Evolutionary conservation across 2,888 invertebrate genomes (phyloP).

Genomic region (Kuschelorhynchus macadamiae): DNA sequence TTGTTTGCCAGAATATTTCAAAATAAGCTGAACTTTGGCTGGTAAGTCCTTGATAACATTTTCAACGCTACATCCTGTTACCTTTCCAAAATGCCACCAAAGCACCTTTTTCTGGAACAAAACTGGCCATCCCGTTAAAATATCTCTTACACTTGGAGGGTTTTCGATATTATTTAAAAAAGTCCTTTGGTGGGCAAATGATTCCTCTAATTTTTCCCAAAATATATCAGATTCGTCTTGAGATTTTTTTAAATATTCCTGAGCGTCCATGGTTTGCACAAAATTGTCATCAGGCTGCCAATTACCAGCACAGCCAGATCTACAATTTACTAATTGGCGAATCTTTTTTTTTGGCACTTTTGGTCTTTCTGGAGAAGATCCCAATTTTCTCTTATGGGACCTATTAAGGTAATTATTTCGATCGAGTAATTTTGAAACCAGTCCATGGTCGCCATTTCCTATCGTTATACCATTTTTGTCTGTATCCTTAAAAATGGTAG

Average conservation of each 20-base stretch:
- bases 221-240: neutral
- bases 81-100: slow-evolving; percentile 3
- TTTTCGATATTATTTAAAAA: no score
- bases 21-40: slow-evolving; percentile 3
- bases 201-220: slow-evolving; percentile 19
- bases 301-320: slow-evolving; percentile 12
- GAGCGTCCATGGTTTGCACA: neutral
- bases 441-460: slow-evolving; percentile 8
- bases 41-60: neutral
- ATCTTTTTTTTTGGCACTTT: neutral
- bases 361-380: neutral
- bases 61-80: slow-evolving; percentile 1
- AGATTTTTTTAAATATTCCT: slow-evolving; percentile 1
- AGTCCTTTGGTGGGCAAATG: slow-evolving; percentile 5
- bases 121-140: slow-evolving; percentile 1
- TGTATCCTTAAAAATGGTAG: slow-evolving; percentile 8
- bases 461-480: neutral
- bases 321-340: slow-evolving; percentile 10
- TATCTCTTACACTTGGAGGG: neutral
- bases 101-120: slow-evolving; percentile 4
- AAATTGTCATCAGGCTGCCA: neutral
- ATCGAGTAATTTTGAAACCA: slow-evolving; percentile 14
- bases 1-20: neutral
- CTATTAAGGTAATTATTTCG: slow-evolving; percentile 13
- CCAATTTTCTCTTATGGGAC: neutral